These are phyloP conservation scores for Cosmorhoe ocellata DNA, from an alignment of 2,888 invertebrate genomes.

Conservation along the genomic window DNA sequence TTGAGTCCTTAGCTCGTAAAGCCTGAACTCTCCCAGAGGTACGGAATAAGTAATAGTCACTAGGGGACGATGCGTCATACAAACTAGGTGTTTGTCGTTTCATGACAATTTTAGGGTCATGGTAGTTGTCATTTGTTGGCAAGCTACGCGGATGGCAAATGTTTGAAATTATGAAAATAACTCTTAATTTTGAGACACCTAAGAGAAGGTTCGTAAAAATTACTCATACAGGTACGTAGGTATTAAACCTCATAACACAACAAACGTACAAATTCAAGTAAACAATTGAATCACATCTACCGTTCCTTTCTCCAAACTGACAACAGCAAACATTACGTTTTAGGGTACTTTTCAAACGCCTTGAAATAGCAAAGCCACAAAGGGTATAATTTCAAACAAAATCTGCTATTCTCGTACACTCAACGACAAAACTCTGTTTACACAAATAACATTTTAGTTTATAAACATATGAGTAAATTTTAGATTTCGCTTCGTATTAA, in stretches of 20 bases:
- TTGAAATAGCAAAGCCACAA: slow-evolving; percentile 21
- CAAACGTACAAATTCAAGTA: neutral
- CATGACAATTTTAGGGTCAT: slow-evolving; percentile 4
- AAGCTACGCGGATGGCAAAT: no score
- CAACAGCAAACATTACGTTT: slow-evolving; percentile 22
- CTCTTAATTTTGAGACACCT: no score
- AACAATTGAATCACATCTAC: slow-evolving; percentile 9
- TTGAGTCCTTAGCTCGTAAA: slow-evolving; percentile 28
- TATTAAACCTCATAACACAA: no score
- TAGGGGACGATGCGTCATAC: slow-evolving; percentile 19
- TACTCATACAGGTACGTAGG: no score
- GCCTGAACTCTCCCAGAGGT: slow-evolving; percentile 6
- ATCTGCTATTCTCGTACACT: slow-evolving; percentile 13
- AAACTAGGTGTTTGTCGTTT: slow-evolving; percentile 18
- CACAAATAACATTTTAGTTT: slow-evolving; percentile 6
- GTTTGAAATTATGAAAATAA: no score
- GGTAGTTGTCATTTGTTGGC: neutral
- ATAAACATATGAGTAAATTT: neutral
- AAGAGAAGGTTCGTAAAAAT: no score
- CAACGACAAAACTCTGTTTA: slow-evolving; percentile 6
- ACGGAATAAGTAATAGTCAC: slow-evolving; percentile 14
- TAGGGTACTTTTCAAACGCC: slow-evolving; percentile 21
- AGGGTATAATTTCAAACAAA: slow-evolving; percentile 26
- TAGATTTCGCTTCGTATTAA: slow-evolving; percentile 2
- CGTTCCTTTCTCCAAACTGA: slow-evolving; percentile 14